phyloP scores from a whole-genome alignment of 2,113 vertebrate species.

The Sylvietta virens region DNA sequence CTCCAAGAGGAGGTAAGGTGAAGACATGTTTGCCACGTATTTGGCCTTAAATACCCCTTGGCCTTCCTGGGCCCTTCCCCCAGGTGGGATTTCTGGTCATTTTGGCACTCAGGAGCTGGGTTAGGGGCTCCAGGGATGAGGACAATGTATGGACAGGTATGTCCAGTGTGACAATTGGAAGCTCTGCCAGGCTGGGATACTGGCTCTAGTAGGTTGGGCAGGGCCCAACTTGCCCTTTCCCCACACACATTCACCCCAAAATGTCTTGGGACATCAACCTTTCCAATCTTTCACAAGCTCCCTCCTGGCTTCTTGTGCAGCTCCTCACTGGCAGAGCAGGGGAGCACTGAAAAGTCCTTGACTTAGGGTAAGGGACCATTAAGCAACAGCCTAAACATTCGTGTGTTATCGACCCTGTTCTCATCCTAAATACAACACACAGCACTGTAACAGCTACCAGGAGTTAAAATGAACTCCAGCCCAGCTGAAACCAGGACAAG shows the following conservation, averaged over 20 bases:
- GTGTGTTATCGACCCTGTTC: not conserved
- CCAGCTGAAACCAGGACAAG: not conserved
- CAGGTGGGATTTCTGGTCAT: not conserved
- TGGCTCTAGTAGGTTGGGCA: not conserved
- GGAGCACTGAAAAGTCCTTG: not conserved
- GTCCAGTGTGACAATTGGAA: not conserved
- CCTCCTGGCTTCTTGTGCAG: not conserved
- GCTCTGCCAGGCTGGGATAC: not conserved
- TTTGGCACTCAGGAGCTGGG: not conserved
- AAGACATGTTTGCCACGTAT: accelerated
- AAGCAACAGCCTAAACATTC: not conserved
- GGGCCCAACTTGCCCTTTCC: not conserved
- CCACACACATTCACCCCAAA: not conserved
- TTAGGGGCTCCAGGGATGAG: not conserved
- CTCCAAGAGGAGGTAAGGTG: not conserved
- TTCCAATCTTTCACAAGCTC: not conserved
- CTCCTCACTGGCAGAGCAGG: not conserved
- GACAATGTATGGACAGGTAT: too few relatives aligned
- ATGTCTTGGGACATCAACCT: not conserved
- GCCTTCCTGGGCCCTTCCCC: not conserved
- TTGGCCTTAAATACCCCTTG: not conserved
- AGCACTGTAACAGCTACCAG: not conserved
- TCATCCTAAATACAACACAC: not conserved
- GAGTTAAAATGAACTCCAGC: not conserved
- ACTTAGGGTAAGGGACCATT: not conserved